These are phyloP conservation scores for Caenorhabditis latens DNA, from an alignment of 1,140 invertebrate genomes.

Conservation along the genomic window DNA sequence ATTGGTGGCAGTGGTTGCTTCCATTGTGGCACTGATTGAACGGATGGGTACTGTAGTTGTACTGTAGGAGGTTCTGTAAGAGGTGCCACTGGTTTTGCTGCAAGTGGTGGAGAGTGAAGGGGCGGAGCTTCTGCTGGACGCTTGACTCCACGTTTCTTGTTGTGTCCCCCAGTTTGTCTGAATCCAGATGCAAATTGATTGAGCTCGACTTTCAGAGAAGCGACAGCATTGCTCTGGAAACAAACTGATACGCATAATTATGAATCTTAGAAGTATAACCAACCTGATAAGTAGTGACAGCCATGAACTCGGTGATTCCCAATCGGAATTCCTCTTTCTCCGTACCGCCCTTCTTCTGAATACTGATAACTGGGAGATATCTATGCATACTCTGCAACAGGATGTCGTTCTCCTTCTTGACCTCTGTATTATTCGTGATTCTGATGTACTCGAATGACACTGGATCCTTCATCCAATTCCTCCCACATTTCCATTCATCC, in stretches of 20 bases:
- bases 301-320: not conserved
- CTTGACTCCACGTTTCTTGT: not conserved
- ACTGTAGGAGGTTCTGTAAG: too few species aligned
- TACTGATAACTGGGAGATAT: not conserved
- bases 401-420: not conserved
- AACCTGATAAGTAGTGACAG: not conserved
- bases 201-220: not conserved
- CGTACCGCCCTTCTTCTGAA: not conserved
- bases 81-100: too few species aligned
- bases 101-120: too few species aligned
- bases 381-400: not conserved
- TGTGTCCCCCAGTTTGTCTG: not conserved
- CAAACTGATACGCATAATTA: too few species aligned
- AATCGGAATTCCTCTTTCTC: not conserved
- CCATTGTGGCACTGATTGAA: too few species aligned
- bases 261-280: too few species aligned
- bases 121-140: too few species aligned
- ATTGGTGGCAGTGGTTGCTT: too few species aligned
- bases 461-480: not conserved
- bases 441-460: not conserved
- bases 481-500: not conserved
- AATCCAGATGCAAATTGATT: not conserved
- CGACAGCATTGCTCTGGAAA: not conserved
- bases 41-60: too few species aligned
- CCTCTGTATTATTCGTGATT: not conserved